Conservation (phyloP, 2,888 invertebrate species). For the Apamea epomidion region DNA sequence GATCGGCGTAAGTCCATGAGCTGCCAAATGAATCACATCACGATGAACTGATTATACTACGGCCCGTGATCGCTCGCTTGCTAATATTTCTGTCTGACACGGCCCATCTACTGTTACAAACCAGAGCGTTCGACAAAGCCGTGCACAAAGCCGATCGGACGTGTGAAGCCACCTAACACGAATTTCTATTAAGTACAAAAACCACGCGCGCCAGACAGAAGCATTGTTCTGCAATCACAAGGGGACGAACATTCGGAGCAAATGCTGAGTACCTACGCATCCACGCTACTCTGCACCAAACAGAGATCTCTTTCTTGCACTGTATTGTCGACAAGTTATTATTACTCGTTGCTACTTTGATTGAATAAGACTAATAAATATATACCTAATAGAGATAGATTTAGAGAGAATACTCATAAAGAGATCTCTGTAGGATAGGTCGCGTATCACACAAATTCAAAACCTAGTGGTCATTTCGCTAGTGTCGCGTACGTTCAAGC, state of each 20-base stretch:
- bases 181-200: conserved; percentile 70
- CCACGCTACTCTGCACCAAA: conserved; percentile 15
- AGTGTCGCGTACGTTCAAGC: conserved; percentile 24
- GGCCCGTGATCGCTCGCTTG: conserved; percentile 27
- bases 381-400: conserved; percentile 46
- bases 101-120: conserved; percentile 52
- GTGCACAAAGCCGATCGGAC: conserved; percentile 70
- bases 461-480: conserved; percentile 68
- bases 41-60: conserved; percentile 51
- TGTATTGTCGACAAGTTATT: conserved; percentile 61
- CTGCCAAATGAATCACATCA: conserved; percentile 59
- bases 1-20: conserved; percentile 61
- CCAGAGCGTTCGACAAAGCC: conserved; percentile 61
- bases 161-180: conserved; percentile 70
- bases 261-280: conserved; percentile 36
- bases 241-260: conserved; percentile 59
- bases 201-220: conserved; percentile 58
- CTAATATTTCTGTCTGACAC: conserved; percentile 54
- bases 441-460: conserved; percentile 42
- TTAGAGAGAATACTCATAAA: conserved; percentile 48
- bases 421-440: conserved; percentile 36
- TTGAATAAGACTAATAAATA: conserved; percentile 63
- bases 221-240: conserved; percentile 46
- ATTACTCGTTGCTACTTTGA: conserved; percentile 53
- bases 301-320: conserved; percentile 50